Base-by-base conservation (phyloP, 2,888 invertebrate genomes). In the Arrhopalites spinosus region DNA sequence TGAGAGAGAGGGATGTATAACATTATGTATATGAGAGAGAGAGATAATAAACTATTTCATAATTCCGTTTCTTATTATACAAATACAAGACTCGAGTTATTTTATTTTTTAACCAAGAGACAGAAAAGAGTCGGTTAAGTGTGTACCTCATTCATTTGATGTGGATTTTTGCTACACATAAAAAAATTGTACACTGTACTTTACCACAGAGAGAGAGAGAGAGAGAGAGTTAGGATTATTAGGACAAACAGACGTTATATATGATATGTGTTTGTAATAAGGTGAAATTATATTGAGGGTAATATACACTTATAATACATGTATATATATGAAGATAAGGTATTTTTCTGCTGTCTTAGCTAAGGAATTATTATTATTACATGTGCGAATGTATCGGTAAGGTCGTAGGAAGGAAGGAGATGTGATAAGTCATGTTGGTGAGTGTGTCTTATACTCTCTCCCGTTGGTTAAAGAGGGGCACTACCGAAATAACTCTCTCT, bases 401-500 rank as follows among this genome's bases (percentile, higher is more conserved):
- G 20, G 63, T 17, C 13, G 20, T 27, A 7, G 53, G n/a, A 20
- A 20, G 53, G 53, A 53, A 20, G 17, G 17, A 20, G 53, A 5
- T 59, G 20, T 59, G 20, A 25, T 59, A 25, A 20, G 59, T 17
- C 8, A 20, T 59, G 59, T 11, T 11, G 11, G 59, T 59, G 59
- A 36, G 36, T 59, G n/a, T 63, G 30, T 27, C 11, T 27, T 11
- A n/a, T n/a, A n/a, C n/a, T n/a, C n/a, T n/a, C n/a, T n/a, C 29
- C 8, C 29, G 63, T 7, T 25, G 27, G 27, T 36, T 36, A 36
- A 30, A 63, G 59, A 59, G 63, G 61, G 71, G 66, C 73, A 71
- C 73, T n/a, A n/a, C 74, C 69, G 67, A 77, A 77, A 77, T 77
- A 77, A 77, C 77, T 74, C 66, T 50, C 15, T 56, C 43, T 70